These are phyloP conservation scores for Platichthys stellatus DNA, from an alignment of 2,113 vertebrate genomes.

Conservation along the genomic window DNA sequence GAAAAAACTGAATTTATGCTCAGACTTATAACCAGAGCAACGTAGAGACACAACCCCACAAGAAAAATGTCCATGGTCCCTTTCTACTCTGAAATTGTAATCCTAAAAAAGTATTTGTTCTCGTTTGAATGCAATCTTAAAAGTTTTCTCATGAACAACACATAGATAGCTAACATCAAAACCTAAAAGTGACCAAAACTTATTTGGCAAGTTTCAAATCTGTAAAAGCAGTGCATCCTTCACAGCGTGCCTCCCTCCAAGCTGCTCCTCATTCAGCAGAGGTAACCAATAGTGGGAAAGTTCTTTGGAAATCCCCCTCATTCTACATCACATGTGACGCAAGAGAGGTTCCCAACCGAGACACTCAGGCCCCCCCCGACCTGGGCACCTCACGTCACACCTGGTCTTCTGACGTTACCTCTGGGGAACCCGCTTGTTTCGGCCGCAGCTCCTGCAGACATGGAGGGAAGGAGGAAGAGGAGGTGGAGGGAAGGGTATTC, in stretches of 20 bases:
- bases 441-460: constrained; percentile 6
- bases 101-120: too few species aligned
- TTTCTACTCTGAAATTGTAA: too few species aligned
- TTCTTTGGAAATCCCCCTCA: constrained; percentile 54
- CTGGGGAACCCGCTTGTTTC: constrained; percentile 47
- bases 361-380: constrained; percentile 18
- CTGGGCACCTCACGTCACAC: constrained; percentile 49
- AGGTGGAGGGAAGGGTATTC: constrained; percentile 16
- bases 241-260: background rate
- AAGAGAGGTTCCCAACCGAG: constrained; percentile 52
- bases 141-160: background rate
- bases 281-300: constrained; percentile 22
- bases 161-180: background rate
- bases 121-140: too few species aligned
- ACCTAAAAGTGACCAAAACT: background rate
- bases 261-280: background rate
- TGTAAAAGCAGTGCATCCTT: background rate
- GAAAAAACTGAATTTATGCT: too few species aligned
- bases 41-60: too few species aligned
- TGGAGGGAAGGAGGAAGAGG: background rate
- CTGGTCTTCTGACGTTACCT: constrained; percentile 59
- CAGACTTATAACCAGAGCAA: too few species aligned
- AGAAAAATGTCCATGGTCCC: too few species aligned
- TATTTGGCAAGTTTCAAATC: background rate
- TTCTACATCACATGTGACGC: constrained; percentile 56